phyloP scores from a whole-genome alignment of 2,888 invertebrate species.

The Lepidochrysops patricia region DNA sequence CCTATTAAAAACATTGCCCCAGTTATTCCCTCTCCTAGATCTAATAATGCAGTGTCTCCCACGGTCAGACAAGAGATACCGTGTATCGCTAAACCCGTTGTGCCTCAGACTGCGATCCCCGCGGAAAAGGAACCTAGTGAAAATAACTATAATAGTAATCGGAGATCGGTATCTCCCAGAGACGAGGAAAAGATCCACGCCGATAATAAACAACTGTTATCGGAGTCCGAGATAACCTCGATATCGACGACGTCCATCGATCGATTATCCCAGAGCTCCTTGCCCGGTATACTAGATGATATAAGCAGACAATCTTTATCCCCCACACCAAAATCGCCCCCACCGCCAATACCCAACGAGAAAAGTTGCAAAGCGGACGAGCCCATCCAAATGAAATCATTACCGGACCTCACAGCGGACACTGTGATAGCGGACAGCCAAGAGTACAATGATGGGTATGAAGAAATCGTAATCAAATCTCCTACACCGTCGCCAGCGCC shows the following conservation, averaged over 20 bases:
- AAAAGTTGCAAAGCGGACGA: constrained; percentile 23
- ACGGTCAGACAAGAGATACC: constrained; percentile 40
- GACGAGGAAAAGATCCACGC: constrained; percentile 27
- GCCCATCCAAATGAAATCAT: constrained; percentile 16
- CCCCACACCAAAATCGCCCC: constrained; percentile 43
- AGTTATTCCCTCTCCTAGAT: constrained; percentile 45
- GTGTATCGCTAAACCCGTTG: constrained; percentile 31
- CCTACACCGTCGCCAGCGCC: constrained; percentile 31
- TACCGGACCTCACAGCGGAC: constrained; percentile 21
- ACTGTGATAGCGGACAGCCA: not conserved
- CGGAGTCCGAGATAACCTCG: constrained; percentile 20
- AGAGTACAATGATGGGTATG: constrained; percentile 19
- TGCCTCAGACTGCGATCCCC: constrained; percentile 29
- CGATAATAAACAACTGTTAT: constrained; percentile 23
- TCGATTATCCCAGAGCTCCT: constrained; percentile 30
- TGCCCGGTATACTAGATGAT: constrained; percentile 17
- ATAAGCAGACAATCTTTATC: constrained; percentile 25
- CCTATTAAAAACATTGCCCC: constrained; percentile 51
- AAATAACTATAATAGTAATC: constrained; percentile 16
- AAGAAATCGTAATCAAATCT: constrained; percentile 22
- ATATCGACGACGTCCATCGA: constrained; percentile 36
- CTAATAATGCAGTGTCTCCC: constrained; percentile 40
- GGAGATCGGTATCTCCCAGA: constrained; percentile 40
- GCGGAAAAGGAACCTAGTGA: constrained; percentile 38
- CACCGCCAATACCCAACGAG: constrained; percentile 39